Evolutionary conservation across 2,888 invertebrate species (phyloP), one percentile per base, ranked within the genome.

Genomic region (Scaptomyza caliginosa): DNA sequence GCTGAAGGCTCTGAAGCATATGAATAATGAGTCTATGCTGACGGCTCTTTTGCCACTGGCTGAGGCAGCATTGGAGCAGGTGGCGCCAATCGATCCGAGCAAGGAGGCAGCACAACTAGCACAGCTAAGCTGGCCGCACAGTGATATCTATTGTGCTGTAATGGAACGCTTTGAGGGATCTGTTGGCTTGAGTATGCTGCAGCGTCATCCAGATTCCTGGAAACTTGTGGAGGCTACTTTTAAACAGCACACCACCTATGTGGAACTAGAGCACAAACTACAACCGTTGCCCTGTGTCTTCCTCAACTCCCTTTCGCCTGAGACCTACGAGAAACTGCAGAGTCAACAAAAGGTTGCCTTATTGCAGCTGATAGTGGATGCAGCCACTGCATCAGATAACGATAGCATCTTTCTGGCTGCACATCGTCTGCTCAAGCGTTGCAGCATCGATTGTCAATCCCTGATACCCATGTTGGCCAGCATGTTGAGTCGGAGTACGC

Each of bases 401-500:
- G 93, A 94, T 5, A 92, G 92, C 32, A 92, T 95, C 50, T 92
- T 93, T 10, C 92, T 94, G 49, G 92, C 93, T 0, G 94, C 94
- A 0, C 93, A 93, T 8, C 94, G 93, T 77, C 91, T 94, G 2
- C 93, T 96, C 75, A 95, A 94, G 78, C 93, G 93, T 75, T 93
- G 96, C 13, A 92, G 93, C 62, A 90, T 96, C 8, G 93, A 95
- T 62, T 94, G 95, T 6, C 88, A 92, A 19, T 92, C 94, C 21
- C 92, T 96, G 17, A 91, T 93, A 11, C 90, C 92, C 0, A 93
- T 94, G 70, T 90, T 96, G 7, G 90, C 92, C 17, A 89, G 89
- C 40, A 96, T 96, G 95, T 62, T 55, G 57, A 90, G 30, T 21
- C 28, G 13, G 13, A 66, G 57, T 23, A 63, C 30, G 5, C 40